A percentile compares a stretch with the other conserved stretches of the same genome.
phyloP scores from a whole-genome alignment of 2,797 vertebrate species.

The Phrynocephalus vlangalii region DNA sequence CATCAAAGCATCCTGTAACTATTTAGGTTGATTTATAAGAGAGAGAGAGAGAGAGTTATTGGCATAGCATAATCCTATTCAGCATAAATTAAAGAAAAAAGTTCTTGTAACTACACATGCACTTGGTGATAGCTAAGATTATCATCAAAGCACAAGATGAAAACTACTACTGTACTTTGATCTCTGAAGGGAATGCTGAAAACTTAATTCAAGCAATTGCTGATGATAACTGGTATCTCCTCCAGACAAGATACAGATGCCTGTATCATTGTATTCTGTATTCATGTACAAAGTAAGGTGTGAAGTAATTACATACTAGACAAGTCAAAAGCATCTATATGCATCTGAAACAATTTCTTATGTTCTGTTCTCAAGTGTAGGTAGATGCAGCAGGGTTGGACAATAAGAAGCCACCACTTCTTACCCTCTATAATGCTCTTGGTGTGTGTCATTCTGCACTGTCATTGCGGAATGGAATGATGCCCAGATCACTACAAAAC shows the following conservation, averaged over 20 bases:
- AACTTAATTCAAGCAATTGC: background rate
- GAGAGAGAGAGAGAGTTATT: background rate
- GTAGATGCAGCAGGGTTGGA: background rate
- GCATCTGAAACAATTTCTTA: background rate
- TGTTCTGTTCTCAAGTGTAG: slow-evolving; percentile 32
- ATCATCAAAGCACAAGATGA: background rate
- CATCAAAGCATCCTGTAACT: no score
- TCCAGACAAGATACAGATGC: background rate
- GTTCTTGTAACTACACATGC: background rate
- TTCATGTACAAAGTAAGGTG: background rate
- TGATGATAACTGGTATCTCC: background rate
- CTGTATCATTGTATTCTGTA: background rate
- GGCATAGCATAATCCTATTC: background rate
- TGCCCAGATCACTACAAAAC: no score
- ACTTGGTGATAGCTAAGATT: background rate
- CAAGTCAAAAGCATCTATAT: background rate
- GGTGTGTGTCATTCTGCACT: no score
- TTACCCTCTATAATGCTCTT: no score
- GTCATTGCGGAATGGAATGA: no score
- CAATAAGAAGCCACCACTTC: no score
- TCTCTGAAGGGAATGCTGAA: background rate
- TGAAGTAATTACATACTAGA: rapidly evolving
- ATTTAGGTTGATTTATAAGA: no score
- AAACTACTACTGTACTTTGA: background rate
- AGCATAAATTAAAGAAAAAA: background rate